Evolutionary conservation across 2,888 invertebrate species (phyloP), one percentile per base, ranked within the genome.

Genomic region (Pharmacophagus antenor): DNA sequence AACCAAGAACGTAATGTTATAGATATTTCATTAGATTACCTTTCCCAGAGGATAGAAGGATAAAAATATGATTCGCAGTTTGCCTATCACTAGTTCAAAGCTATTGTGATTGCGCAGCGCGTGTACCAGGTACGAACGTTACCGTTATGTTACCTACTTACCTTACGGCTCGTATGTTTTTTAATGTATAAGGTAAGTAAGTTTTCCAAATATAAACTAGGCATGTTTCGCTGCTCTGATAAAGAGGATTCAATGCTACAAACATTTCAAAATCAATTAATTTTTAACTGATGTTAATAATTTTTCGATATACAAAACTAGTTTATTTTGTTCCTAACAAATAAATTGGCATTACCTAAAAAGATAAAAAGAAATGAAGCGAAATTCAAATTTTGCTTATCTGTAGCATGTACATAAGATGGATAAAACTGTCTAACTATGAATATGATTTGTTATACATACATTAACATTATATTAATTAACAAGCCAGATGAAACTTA

Each of bases 41-140:
- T 12, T 31, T 10, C 3, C 15, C 3, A 31, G 12, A 31, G 31
- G 12, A 31, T 31, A 31, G 10, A 1, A 15, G 27, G 1, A 7
- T 1, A 27, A 27, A 41, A 2, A 2, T 15, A 41, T 15, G 10
- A 41, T 41, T 41, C 15, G 10, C 15, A 4, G 17, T 5, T 31
- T 42, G 15, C 0, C 17, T 42, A 17, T 17, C n/a, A 42, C 17
- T 42, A 42, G 42, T 42, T 42, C 17, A 17, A 42, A 42, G 42
- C 17, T 42, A 42, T 46, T 2, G 10, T 46, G 41, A 56, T n/a
- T 25, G 46, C 22, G 48, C 41, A 48, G 56, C 23, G 18, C 17
- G 8, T 22, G 58, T 58, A 25, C 58, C 58, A 20, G 58, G 48
- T 18, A 53, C 58, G 41, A 48, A 23, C 48, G 52, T 58, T 53